Percentiles rank a stretch among this genome's conserved stretches.
Evolutionary conservation across 1,140 invertebrate species (phyloP).

Genomic region (Mizuhopecten yessoensis): DNA sequence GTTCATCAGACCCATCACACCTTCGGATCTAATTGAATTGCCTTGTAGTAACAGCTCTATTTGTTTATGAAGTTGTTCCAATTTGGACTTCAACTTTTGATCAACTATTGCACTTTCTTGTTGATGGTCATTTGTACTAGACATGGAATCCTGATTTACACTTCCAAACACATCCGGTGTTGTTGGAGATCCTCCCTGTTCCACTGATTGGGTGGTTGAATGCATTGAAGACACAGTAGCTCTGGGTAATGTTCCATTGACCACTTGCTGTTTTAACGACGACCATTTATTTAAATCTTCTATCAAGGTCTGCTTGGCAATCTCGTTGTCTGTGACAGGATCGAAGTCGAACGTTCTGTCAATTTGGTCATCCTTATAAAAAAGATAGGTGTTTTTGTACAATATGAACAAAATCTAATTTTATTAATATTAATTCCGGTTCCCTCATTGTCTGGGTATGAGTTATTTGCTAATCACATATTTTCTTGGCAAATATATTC

Average conservation of each 20-base stretch:
- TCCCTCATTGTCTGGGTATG: no score
- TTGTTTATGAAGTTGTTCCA: not conserved
- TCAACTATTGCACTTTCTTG: slow-evolving; percentile 1
- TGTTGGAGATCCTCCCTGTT: not conserved
- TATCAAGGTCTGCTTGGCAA: not conserved
- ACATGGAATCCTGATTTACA: not conserved
- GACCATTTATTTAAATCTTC: not conserved
- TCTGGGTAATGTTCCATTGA: not conserved
- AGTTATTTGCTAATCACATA: no score
- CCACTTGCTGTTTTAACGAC: not conserved
- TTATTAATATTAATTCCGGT: no score
- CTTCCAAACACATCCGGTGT: not conserved
- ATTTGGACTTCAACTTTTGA: not conserved
- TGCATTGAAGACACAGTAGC: not conserved
- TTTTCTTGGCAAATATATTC: no score
- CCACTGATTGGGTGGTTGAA: not conserved
- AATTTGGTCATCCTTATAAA: not conserved
- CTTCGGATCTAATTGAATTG: not conserved
- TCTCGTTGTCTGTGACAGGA: slow-evolving; percentile 13
- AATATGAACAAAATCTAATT: no score
- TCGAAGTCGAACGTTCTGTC: not conserved
- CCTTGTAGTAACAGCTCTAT: not conserved
- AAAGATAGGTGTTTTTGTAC: no score
- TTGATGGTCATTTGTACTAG: not conserved
- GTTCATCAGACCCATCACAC: not conserved